These are phyloP conservation scores for Echinops telfairi DNA, from an alignment of 2,113 vertebrate genomes.

Conservation along the genomic window DNA sequence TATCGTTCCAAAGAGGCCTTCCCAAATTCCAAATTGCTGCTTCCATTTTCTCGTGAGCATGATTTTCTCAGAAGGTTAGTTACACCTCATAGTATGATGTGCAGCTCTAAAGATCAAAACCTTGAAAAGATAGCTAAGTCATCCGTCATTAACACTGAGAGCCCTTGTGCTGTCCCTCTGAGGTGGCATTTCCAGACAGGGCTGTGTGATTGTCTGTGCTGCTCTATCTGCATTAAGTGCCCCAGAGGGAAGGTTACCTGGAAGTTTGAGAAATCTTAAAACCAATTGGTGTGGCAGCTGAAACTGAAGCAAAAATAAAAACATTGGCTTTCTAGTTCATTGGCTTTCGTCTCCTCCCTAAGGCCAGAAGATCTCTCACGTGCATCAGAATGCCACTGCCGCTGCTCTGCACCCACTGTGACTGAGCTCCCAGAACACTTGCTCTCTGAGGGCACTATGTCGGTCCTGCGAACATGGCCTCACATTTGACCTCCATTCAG, in stretches of 20 bases:
- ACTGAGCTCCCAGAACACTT: not conserved
- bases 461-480: slow-evolving; percentile 4
- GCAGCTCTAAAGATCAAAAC: slow-evolving; percentile 10
- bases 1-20: too few species aligned
- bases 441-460: not conserved
- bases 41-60: too few species aligned
- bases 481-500: not conserved
- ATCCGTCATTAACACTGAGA: slow-evolving; percentile 28
- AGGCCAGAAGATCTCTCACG: slow-evolving; percentile 13
- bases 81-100: not conserved
- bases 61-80: not conserved
- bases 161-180: not conserved
- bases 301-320: slow-evolving; percentile 61
- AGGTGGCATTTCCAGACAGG: slow-evolving; percentile 1
- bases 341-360: slow-evolving; percentile 50
- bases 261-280: slow-evolving; percentile 56
- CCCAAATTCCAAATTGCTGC: too few species aligned
- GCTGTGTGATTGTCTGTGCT: not conserved
- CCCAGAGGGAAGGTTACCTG: slow-evolving; percentile 59
- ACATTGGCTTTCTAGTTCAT: slow-evolving; percentile 46
- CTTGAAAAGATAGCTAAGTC: not conserved
- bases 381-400: not conserved
- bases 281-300: slow-evolving; percentile 57
- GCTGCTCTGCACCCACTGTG: not conserved
- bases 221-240: slow-evolving; percentile 51